These are phyloP conservation scores for Pterostichus madidus DNA, from an alignment of 2,888 invertebrate species.

Conservation along the genomic window DNA sequence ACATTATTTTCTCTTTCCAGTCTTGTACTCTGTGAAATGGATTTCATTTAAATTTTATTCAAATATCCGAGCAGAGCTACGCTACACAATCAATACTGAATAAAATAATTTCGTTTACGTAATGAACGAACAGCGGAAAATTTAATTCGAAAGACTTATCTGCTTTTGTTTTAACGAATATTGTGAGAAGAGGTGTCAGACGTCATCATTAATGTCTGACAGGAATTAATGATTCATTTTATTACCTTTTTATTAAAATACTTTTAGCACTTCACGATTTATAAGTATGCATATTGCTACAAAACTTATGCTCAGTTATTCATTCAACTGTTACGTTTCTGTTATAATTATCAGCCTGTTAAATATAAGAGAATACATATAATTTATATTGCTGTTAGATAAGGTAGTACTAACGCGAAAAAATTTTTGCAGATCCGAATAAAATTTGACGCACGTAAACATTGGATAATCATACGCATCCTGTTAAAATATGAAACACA, in stretches of 20 bases:
- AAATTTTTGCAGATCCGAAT: too few relatives aligned
- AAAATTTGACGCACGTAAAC: too few relatives aligned
- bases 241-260: background rate
- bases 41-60: conserved; percentile 41
- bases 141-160: conserved; percentile 22
- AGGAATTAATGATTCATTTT: conserved; percentile 15
- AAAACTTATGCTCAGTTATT: too few relatives aligned
- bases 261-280: background rate
- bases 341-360: too few relatives aligned
- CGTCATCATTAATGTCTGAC: background rate
- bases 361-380: too few relatives aligned
- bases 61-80: background rate
- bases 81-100: conserved; percentile 11
- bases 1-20: background rate
- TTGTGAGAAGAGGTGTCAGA: conserved; percentile 14
- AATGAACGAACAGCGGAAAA: conserved; percentile 26
- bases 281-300: too few relatives aligned
- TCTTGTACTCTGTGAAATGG: background rate
- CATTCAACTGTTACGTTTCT: too few relatives aligned
- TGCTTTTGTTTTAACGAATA: conserved; percentile 30
- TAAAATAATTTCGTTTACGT: conserved; percentile 31
- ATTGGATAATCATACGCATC: too few relatives aligned
- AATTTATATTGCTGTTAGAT: too few relatives aligned
- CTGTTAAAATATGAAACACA: too few relatives aligned
- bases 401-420: too few relatives aligned